Percentiles rank a stretch among this genome's conserved stretches.
Conservation (phyloP, 1,140 invertebrate species). For the Gonatopus flavifemur region DNA sequence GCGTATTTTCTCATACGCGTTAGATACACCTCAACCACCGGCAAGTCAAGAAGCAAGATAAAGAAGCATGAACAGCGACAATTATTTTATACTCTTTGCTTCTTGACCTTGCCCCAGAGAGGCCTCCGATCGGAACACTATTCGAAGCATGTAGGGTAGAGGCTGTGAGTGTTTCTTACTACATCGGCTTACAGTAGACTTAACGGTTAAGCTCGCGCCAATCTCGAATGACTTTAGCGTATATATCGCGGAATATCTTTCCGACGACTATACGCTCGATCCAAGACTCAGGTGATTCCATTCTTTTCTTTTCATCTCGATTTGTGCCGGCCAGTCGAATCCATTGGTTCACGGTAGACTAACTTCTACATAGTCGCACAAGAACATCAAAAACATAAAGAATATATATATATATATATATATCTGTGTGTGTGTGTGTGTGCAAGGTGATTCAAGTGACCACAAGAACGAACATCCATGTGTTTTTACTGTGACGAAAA, state of each 20-base stretch:
- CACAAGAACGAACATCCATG: too few relatives aligned
- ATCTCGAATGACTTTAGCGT: conserved; percentile 13
- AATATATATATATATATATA: too few relatives aligned
- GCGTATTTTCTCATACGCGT: too few relatives aligned
- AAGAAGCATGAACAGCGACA: conserved; percentile 28
- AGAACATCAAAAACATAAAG: too few relatives aligned
- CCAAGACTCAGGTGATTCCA: neutral
- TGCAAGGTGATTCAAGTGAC: too few relatives aligned
- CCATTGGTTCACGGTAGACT: conserved; percentile 34
- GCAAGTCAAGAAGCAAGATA: too few relatives aligned
- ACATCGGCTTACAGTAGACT: conserved; percentile 10
- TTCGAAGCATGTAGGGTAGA: conserved; percentile 26
- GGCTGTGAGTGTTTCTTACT: conserved; percentile 11
- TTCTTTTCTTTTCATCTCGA: too few relatives aligned
- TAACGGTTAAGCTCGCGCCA: conserved; percentile 21
- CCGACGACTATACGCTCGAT: neutral
- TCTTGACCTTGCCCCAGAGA: conserved; percentile 38
- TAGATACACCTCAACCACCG: too few relatives aligned
- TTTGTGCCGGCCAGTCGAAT: conserved; percentile 30
- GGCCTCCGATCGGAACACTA: conserved; percentile 19
- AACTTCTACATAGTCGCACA: too few relatives aligned
- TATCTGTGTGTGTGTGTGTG: too few relatives aligned
- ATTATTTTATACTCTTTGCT: conserved; percentile 31
- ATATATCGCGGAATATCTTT: conserved; percentile 15
- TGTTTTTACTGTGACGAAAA: too few relatives aligned